These are phyloP conservation scores for Hemitrygon akajei DNA, from an alignment of 2,797 vertebrate genomes.

Conservation along the genomic window DNA sequence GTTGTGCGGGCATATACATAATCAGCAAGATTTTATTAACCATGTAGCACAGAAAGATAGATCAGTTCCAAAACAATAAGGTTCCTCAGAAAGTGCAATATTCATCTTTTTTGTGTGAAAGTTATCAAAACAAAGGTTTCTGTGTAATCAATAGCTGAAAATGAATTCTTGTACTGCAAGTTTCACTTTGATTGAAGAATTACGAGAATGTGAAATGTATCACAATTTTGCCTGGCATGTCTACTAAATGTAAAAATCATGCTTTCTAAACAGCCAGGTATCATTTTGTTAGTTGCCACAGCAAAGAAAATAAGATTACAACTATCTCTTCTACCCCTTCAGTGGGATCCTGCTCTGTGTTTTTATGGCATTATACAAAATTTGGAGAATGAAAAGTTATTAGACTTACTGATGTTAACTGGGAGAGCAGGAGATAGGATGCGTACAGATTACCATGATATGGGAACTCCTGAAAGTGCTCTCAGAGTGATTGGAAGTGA, in stretches of 20 bases:
- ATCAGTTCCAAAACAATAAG: neutral
- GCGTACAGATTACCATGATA: neutral
- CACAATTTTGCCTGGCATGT: neutral
- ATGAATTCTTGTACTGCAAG: neutral
- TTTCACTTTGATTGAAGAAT: neutral
- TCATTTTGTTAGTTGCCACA: conserved; percentile 20
- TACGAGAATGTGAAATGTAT: neutral
- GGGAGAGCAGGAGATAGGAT: neutral
- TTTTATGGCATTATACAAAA: neutral
- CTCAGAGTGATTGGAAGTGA: neutral
- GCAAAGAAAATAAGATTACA: neutral
- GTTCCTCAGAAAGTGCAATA: neutral
- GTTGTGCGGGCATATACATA: too few species aligned
- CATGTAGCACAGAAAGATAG: neutral
- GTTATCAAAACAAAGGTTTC: neutral
- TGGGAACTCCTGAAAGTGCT: too few species aligned
- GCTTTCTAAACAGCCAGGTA: neutral
- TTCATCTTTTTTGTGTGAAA: neutral
- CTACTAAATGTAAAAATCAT: neutral
- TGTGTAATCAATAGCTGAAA: neutral
- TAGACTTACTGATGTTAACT: too few species aligned
- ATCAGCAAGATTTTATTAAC: neutral
- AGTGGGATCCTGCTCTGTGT: neutral
- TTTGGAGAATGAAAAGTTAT: neutral
- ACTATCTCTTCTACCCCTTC: neutral